Evolutionary conservation across 35 echinoderm and acorn worm genomes (phyloP).

Genomic region (Ophiothrix spiculata): DNA sequence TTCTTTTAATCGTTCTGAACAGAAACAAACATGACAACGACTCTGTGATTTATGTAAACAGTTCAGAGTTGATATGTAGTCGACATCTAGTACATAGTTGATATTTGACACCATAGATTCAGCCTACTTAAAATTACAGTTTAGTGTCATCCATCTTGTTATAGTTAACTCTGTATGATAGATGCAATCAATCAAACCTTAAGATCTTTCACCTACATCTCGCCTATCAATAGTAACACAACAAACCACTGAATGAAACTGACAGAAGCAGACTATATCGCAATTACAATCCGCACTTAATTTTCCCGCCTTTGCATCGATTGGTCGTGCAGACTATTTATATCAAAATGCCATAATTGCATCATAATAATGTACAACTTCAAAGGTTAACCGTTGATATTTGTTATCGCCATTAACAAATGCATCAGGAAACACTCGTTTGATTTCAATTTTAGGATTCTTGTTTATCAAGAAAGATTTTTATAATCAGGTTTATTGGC

Average conservation of each 20-base stretch:
- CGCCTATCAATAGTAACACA: not conserved
- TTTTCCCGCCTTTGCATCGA: slow-evolving; percentile 8
- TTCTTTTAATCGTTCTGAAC: not conserved
- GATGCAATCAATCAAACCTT: not conserved
- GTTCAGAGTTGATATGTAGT: too few species aligned
- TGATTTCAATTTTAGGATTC: too few species aligned
- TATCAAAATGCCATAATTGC: too few species aligned
- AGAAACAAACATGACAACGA: not conserved
- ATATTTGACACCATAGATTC: slow-evolving; percentile 6
- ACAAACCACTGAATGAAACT: not conserved
- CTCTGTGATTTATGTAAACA: not conserved
- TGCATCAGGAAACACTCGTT: too few species aligned
- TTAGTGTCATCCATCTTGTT: not conserved
- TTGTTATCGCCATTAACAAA: too few species aligned
- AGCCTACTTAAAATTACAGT: not conserved
- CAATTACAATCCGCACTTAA: not conserved
- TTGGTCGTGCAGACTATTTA: not conserved
- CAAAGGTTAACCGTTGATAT: too few species aligned
- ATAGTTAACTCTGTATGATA: not conserved
- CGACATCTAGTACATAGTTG: not conserved
- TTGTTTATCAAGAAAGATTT: too few species aligned
- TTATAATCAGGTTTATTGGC: too few species aligned
- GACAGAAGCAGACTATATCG: slow-evolving; percentile 7
- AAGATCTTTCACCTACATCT: not conserved
- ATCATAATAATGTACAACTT: too few species aligned